Evolutionary conservation across 64 coral and sea anemone genomes (phyloP).

Genomic region (Montipora foliosa): DNA sequence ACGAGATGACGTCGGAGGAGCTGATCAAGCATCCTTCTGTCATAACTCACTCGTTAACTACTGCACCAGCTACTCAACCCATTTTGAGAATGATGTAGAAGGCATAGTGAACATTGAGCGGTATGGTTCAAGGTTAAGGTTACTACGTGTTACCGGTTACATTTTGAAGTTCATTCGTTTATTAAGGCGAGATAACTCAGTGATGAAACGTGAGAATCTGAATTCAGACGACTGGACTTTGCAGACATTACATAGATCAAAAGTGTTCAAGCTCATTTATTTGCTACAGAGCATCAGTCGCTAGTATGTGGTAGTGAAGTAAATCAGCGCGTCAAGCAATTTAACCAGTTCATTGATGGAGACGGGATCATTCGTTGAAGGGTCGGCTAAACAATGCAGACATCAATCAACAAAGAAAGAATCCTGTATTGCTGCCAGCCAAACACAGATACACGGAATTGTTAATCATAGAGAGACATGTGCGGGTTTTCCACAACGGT

Average conservation of each 20-base stretch:
- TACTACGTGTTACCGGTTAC: no score
- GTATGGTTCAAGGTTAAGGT: no score
- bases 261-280: constrained; percentile 1
- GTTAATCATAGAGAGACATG: neutral
- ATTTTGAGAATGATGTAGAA: no score
- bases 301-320: neutral
- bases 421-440: constrained; percentile 18
- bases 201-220: neutral
- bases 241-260: neutral
- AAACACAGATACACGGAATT: neutral
- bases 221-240: neutral
- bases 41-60: no score
- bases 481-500: constrained; percentile 29
- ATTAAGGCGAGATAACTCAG: no score
- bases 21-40: no score
- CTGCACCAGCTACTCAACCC: no score
- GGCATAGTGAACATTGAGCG: no score
- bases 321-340: constrained; percentile 19
- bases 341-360: constrained; percentile 17
- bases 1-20: no score
- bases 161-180: no score
- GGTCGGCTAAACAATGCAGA: constrained; percentile 42
- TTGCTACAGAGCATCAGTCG: neutral
- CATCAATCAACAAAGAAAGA: constrained; percentile 26
- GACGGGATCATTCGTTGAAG: constrained; percentile 26